These are phyloP conservation scores for Sebastes trivittatus DNA, from an alignment of 2,797 vertebrate species.

Conservation along the genomic window DNA sequence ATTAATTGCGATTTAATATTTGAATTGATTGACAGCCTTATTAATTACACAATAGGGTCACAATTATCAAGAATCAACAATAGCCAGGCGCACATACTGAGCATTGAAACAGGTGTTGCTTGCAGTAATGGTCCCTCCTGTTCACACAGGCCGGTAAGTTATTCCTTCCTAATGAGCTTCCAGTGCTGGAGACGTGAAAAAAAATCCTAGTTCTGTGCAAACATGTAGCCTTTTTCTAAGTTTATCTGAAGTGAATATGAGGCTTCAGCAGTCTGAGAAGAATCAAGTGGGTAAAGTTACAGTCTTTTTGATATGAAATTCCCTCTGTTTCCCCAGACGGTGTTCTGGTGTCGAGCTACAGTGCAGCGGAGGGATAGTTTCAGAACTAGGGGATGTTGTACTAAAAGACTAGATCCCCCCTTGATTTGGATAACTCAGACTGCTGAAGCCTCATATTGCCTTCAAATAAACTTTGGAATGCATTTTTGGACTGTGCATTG, in stretches of 20 bases:
- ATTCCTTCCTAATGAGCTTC: slow-evolving; percentile 2
- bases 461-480: background rate
- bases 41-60: background rate
- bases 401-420: background rate
- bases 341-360: background rate
- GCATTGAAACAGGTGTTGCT: background rate
- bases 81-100: background rate
- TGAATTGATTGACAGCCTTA: background rate
- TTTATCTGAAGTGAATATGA: background rate
- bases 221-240: background rate
- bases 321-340: background rate
- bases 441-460: background rate
- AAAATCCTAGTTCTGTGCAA: background rate
- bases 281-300: background rate
- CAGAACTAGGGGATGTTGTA: background rate
- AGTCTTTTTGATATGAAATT: background rate
- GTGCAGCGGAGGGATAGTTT: background rate
- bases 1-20: too few relatives aligned
- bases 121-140: background rate
- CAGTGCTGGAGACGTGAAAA: background rate
- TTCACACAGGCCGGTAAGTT: background rate
- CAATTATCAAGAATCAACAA: background rate
- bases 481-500: background rate
- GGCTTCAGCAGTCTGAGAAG: background rate
- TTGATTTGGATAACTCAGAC: slow-evolving; percentile 3